phyloP scores from a whole-genome alignment of 2,113 vertebrate species.

The Neodon shergylaensis region DNA sequence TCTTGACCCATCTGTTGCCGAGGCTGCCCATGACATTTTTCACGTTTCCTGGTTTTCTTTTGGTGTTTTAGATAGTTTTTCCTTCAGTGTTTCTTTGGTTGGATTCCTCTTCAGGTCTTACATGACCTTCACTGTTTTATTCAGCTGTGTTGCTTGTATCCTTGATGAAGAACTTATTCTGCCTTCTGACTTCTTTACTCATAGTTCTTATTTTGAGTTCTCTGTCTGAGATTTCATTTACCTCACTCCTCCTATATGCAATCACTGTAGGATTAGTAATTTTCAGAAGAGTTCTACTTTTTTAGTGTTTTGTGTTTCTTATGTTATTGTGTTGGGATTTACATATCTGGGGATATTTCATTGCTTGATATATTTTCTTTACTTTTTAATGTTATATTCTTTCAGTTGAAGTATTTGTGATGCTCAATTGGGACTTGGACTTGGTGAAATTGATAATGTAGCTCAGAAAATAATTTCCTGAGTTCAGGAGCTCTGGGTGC shows the following conservation, averaged over 20 bases:
- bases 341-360: not conserved
- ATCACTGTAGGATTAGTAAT: not conserved
- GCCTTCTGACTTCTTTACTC: not conserved
- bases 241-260: not conserved
- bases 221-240: not conserved
- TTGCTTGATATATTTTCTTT: not conserved
- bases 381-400: not conserved
- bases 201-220: not conserved
- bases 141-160: not conserved
- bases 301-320: not conserved
- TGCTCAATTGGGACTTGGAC: not conserved
- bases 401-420: not conserved
- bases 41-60: not conserved
- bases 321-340: not conserved
- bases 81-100: not conserved
- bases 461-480: not conserved
- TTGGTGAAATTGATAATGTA: not conserved
- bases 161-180: not conserved
- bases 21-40: not conserved
- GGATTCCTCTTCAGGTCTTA: not conserved
- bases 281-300: not conserved
- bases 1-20: not conserved
- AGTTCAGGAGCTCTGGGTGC: not conserved
- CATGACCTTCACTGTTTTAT: not conserved
- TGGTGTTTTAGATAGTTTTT: too few relatives aligned